These are phyloP conservation scores for Diuraphis noxia DNA, from an alignment of 1,140 invertebrate genomes.

Conservation along the genomic window DNA sequence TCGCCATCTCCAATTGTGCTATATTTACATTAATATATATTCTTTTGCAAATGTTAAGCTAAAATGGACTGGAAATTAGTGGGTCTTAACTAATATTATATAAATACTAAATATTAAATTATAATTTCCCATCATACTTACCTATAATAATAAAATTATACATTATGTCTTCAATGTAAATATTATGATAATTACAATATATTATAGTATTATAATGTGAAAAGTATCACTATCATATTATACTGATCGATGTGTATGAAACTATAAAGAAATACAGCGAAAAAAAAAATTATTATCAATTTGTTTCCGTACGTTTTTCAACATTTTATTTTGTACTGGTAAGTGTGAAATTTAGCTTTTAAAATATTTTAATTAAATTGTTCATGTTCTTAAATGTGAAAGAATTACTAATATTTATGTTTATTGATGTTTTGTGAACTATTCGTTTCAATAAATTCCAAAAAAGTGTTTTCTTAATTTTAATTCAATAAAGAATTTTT, in stretches of 20 bases:
- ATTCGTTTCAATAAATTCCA: neutral
- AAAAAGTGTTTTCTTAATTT: neutral
- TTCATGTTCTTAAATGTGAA: neutral
- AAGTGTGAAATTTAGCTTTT: neutral
- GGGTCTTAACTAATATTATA: neutral
- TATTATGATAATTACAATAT: neutral
- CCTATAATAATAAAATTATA: conserved; percentile 3
- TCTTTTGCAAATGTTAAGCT: conserved; percentile 41
- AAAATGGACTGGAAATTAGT: conserved; percentile 30
- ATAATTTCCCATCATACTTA: neutral
- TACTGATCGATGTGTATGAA: neutral
- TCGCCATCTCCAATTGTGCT: conserved; percentile 47
- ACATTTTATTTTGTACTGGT: neutral
- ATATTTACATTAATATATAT: conserved; percentile 40
- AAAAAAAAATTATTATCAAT: neutral
- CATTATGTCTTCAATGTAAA: conserved; percentile 9
- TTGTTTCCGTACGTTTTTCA: neutral
- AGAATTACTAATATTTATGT: neutral
- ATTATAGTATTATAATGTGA: neutral
- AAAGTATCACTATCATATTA: neutral
- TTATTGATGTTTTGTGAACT: neutral
- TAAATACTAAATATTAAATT: neutral
- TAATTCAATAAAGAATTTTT: neutral
- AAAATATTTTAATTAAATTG: neutral
- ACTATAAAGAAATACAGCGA: neutral